Percentiles rank a stretch among this genome's conserved stretches.
Evolutionary conservation across 2,797 vertebrate genomes (phyloP).

Genomic region (Odontamblyopus rebecca): DNA sequence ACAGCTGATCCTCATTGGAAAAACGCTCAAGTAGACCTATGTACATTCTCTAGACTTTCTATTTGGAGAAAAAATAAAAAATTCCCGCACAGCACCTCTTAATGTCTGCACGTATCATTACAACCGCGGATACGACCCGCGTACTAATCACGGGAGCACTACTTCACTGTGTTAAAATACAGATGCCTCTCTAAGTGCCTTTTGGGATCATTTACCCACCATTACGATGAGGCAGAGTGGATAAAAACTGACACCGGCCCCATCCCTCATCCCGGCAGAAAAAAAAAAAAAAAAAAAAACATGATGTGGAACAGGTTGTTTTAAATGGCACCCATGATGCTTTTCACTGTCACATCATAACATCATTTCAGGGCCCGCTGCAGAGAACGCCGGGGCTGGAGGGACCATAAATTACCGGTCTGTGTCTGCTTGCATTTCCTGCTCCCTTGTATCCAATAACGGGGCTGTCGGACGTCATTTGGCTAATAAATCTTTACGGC

Average conservation of each 20-base stretch:
- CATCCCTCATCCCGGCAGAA: constrained; percentile 23
- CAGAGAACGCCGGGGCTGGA: constrained; percentile 39
- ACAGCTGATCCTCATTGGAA: background rate
- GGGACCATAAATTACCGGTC: constrained; percentile 57
- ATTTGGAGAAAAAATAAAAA: background rate
- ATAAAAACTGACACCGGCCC: constrained; percentile 14
- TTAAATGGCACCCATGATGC: constrained; percentile 48
- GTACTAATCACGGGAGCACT: constrained; percentile 9
- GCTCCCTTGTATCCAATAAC: constrained; percentile 55
- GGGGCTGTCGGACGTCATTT: constrained; percentile 36
- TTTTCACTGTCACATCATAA: constrained; percentile 56
- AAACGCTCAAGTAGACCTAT: background rate
- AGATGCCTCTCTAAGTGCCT: constrained; percentile 3
- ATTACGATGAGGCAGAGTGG: constrained; percentile 15
- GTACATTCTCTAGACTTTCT: background rate
- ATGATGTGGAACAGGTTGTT: constrained; percentile 29
- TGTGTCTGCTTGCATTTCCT: constrained; percentile 51
- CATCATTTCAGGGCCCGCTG: constrained; percentile 48
- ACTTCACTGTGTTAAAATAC: constrained; percentile 3
- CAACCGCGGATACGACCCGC: background rate
- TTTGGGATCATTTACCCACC: constrained; percentile 32
- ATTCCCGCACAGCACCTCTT: background rate
- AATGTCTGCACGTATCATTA: background rate
- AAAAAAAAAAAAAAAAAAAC: constrained; percentile 18
- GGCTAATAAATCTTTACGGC: constrained; percentile 63